phyloP scores from a whole-genome alignment of 2,888 invertebrate genomes.

The Drosophila bunnanda region DNA sequence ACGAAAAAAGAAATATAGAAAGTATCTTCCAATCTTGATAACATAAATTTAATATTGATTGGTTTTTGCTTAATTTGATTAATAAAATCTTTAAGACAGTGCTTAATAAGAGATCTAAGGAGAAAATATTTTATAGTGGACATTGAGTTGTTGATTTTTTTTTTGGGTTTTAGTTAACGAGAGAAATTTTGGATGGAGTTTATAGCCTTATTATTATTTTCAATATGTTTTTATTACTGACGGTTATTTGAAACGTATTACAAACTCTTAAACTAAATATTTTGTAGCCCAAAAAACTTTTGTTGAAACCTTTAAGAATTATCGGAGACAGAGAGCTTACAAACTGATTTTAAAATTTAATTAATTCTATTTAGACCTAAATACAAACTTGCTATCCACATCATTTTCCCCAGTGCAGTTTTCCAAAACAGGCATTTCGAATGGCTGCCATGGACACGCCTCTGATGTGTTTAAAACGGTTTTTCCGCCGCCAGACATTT shows the following conservation, averaged over 20 bases:
- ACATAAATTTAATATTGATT: neutral
- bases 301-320: too few species aligned
- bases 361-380: neutral
- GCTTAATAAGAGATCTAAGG: too few species aligned
- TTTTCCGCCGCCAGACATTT: constrained; percentile 34
- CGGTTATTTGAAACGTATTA: too few species aligned
- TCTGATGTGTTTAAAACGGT: constrained; percentile 38
- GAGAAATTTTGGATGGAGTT: too few species aligned
- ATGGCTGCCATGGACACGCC: constrained; percentile 40
- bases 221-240: too few species aligned
- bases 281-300: neutral
- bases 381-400: neutral
- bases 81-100: neutral
- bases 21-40: neutral
- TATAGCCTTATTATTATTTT: too few species aligned
- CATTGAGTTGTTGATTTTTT: neutral
- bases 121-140: neutral
- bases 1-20: neutral
- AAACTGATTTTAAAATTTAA: neutral
- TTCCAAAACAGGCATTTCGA: constrained; percentile 3
- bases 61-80: neutral
- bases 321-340: neutral
- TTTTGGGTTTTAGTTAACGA: too few species aligned
- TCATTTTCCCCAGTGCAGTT: neutral
- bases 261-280: too few species aligned